Percentiles rank a stretch among this genome's conserved stretches.
Evolutionary conservation across 1,140 invertebrate genomes (phyloP).

Genomic region (Hylaeus volcanicus): DNA sequence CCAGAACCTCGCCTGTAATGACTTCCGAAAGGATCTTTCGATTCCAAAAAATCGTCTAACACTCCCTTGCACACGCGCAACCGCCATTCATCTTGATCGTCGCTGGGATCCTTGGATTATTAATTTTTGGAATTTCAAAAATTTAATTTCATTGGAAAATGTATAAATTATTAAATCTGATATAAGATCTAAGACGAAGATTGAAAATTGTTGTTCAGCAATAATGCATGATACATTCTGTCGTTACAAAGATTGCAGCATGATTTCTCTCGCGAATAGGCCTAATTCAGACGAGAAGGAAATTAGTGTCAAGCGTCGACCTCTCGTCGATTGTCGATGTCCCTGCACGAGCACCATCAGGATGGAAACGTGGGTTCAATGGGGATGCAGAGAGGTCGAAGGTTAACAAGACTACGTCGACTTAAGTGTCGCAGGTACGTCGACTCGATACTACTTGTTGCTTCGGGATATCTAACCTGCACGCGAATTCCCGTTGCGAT

Average conservation of each 20-base stretch:
- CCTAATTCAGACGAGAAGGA: neutral
- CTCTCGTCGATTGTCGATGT: neutral
- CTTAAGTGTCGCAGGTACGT: conserved; percentile 55
- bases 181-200: too few species aligned
- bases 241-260: too few species aligned
- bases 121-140: too few species aligned
- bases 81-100: too few species aligned
- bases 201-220: too few species aligned
- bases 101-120: too few species aligned
- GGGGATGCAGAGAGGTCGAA: conserved; percentile 9
- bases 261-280: too few species aligned
- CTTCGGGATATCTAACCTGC: conserved; percentile 47
- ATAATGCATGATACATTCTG: too few species aligned
- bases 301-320: neutral
- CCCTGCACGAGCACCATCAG: neutral
- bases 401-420: conserved; percentile 51
- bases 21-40: conserved; percentile 3
- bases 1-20: conserved; percentile 38
- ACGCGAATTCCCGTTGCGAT: conserved; percentile 3
- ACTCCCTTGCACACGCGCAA: neutral
- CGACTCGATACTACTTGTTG: conserved; percentile 62
- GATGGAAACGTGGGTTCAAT: neutral
- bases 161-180: too few species aligned
- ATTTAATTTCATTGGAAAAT: too few species aligned
- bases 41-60: neutral